Percentiles rank a stretch among this genome's conserved stretches.
Conservation (phyloP, 2,113 vertebrate species). For the Noturus placidus region DNA sequence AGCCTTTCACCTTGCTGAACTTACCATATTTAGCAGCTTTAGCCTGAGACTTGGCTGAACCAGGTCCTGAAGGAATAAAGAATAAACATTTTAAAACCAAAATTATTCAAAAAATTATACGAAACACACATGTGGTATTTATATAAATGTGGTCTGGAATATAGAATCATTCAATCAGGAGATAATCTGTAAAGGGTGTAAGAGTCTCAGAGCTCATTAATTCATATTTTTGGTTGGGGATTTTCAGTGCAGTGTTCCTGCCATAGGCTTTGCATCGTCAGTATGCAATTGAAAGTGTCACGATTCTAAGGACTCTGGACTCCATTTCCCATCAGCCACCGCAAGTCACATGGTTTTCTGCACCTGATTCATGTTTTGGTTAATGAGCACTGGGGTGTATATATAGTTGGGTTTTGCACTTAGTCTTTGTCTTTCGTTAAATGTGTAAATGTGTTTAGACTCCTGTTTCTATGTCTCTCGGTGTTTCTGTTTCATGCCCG, state of each 20-base stretch:
- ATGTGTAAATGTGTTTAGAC: too few relatives aligned
- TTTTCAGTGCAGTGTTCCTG: neutral
- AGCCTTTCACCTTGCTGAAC: neutral
- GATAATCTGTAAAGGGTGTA: neutral
- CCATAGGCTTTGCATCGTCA: neutral
- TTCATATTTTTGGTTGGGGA: too few relatives aligned
- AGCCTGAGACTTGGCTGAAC: conserved; percentile 51
- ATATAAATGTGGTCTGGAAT: neutral
- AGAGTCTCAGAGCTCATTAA: neutral
- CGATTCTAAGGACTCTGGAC: too few relatives aligned
- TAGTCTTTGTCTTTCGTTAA: too few relatives aligned
- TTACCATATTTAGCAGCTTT: conserved; percentile 61
- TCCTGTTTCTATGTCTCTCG: too few relatives aligned
- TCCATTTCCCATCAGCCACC: too few relatives aligned
- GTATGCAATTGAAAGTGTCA: neutral
- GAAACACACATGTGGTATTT: neutral
- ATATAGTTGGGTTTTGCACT: too few relatives aligned
- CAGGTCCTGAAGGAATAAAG: conserved; percentile 28
- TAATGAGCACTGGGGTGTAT: too few relatives aligned
- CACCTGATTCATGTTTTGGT: too few relatives aligned
- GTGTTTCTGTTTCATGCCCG: too few relatives aligned
- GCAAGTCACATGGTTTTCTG: too few relatives aligned
- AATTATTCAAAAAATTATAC: neutral
- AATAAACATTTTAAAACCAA: neutral
- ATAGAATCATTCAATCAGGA: neutral